These are phyloP conservation scores for Sminthurinus signatus DNA, from an alignment of 1,140 invertebrate genomes.

Conservation along the genomic window DNA sequence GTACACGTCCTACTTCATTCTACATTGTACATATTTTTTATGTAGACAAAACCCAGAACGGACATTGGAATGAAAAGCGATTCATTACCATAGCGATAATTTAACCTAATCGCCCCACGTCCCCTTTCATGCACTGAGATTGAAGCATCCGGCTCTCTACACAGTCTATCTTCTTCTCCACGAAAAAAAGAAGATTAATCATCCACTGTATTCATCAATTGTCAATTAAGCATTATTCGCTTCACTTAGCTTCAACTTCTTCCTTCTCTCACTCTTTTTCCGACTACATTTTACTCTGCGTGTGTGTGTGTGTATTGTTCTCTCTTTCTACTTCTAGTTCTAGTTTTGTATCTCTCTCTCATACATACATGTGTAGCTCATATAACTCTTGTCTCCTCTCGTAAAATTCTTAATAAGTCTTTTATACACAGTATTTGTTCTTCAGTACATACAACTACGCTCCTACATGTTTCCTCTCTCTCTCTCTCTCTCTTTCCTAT, in stretches of 20 bases:
- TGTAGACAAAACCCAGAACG: not conserved
- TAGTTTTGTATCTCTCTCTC: too few relatives aligned
- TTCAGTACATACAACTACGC: too few relatives aligned
- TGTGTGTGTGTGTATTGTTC: too few relatives aligned
- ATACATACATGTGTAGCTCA: too few relatives aligned
- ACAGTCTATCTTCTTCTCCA: conserved; percentile 18
- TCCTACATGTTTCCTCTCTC: too few relatives aligned
- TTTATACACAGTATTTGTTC: too few relatives aligned
- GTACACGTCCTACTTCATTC: too few relatives aligned
- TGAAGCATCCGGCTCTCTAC: conserved; percentile 34
- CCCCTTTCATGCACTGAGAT: conserved; percentile 20
- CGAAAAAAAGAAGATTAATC: conserved; percentile 35
- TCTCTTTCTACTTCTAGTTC: too few relatives aligned
- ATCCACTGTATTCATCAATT: conserved; percentile 37
- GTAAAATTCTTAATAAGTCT: too few relatives aligned
- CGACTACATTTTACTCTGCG: too few relatives aligned
- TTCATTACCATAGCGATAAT: conserved; percentile 34
- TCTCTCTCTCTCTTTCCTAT: too few relatives aligned
- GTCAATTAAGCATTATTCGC: conserved; percentile 36
- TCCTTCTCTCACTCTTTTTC: conserved; percentile 13
- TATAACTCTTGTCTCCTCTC: not conserved
- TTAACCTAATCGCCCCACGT: conserved; percentile 28
- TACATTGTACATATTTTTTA: too few relatives aligned
- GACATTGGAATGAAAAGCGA: conserved; percentile 32
- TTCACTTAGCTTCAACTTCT: conserved; percentile 19